Conservation (phyloP, 1,140 invertebrate species). For the Drosophila miranda region DNA sequence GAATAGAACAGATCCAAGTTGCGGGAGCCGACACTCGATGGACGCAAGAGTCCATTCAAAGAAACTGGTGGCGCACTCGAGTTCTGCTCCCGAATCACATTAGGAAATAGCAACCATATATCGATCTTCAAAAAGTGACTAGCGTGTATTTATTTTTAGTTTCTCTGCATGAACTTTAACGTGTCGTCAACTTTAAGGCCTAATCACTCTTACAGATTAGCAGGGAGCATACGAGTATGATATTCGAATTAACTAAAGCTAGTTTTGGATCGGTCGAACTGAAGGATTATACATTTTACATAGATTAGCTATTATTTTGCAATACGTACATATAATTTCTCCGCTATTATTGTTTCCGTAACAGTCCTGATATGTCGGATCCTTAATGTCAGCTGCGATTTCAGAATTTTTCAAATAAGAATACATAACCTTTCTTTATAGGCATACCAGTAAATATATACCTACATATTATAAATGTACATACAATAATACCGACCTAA, state of each 20-base stretch:
- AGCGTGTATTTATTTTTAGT: constrained; percentile 24
- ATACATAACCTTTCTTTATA: not conserved
- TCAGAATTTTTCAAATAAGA: not conserved
- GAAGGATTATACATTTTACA: constrained; percentile 36
- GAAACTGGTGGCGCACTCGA: constrained; percentile 19
- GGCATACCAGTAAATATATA: constrained; percentile 6
- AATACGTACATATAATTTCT: constrained; percentile 11
- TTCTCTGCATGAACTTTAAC: constrained; percentile 25
- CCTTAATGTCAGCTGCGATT: constrained; percentile 17
- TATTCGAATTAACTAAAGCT: constrained; percentile 29
- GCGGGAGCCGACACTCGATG: constrained; percentile 6
- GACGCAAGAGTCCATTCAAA: constrained; percentile 27
- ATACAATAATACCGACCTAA: constrained; percentile 32
- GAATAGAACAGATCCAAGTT: constrained; percentile 12
- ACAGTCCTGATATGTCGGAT: constrained; percentile 16
- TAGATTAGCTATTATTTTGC: constrained; percentile 24
- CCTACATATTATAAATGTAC: constrained; percentile 36
- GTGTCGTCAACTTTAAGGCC: constrained; percentile 14
- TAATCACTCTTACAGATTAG: not conserved
- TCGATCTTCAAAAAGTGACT: constrained; percentile 44
- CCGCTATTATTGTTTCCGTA: constrained; percentile 12
- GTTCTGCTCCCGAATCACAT: constrained; percentile 14
- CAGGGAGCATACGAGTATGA: constrained; percentile 19
- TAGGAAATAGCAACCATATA: constrained; percentile 32
- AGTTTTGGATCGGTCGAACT: constrained; percentile 30